phyloP scores from a whole-genome alignment of 1,140 invertebrate genomes.

The Aphelinus certus region DNA sequence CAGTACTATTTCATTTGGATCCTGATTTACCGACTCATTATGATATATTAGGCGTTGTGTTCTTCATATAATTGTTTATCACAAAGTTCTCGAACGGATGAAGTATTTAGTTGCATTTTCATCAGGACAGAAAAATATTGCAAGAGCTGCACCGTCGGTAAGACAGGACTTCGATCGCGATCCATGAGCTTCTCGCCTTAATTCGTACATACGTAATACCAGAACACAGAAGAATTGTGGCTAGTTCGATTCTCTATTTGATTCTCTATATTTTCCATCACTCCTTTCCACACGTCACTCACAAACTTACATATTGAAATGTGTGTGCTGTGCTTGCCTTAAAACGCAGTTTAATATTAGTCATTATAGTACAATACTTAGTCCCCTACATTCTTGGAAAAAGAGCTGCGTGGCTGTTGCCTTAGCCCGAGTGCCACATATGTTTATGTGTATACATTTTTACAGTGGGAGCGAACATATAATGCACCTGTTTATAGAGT shows the following conservation, averaged over 20 bases:
- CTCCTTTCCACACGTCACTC: slow-evolving; percentile 41
- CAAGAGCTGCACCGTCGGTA: neutral
- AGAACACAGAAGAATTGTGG: slow-evolving; percentile 4
- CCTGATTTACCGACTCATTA: no score
- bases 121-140: neutral
- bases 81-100: no score
- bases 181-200: neutral
- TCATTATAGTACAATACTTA: slow-evolving; percentile 56
- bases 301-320: slow-evolving; percentile 61
- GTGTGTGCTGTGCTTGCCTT: slow-evolving; percentile 53
- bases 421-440: slow-evolving; percentile 49
- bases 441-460: slow-evolving; percentile 30
- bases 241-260: slow-evolving; percentile 28
- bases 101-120: no score
- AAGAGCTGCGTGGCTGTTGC: slow-evolving; percentile 44
- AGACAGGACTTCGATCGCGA: neutral
- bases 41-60: no score
- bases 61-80: no score
- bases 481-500: slow-evolving; percentile 2
- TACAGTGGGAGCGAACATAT: slow-evolving; percentile 22
- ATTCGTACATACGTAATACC: slow-evolving; percentile 17
- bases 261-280: slow-evolving; percentile 19
- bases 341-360: slow-evolving; percentile 46
- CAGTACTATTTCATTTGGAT: no score
- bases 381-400: slow-evolving; percentile 51